These are phyloP conservation scores for Saxidomus purpurata DNA, from an alignment of 1,140 invertebrate species.

Conservation along the genomic window DNA sequence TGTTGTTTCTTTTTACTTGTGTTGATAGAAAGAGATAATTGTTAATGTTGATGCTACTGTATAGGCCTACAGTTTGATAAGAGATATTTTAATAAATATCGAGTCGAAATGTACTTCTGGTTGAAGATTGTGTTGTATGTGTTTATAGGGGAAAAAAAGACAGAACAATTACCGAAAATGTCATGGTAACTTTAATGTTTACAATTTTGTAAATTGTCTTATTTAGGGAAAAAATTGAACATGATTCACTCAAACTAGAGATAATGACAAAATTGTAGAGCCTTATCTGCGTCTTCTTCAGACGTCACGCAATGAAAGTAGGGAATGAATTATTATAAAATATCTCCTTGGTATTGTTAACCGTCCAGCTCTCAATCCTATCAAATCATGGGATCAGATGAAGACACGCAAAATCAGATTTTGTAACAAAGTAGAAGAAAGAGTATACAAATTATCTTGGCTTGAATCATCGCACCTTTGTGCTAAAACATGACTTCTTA, in stretches of 20 bases:
- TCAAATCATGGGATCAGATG: neutral
- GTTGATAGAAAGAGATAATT: too few species aligned
- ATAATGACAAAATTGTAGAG: neutral
- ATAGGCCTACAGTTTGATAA: too few species aligned
- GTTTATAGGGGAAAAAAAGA: too few species aligned
- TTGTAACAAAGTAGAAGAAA: conserved; percentile 3
- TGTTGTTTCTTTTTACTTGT: too few species aligned
- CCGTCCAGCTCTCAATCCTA: neutral
- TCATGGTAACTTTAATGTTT: neutral
- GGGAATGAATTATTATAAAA: neutral
- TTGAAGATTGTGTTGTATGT: too few species aligned
- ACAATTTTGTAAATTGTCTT: neutral
- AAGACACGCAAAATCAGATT: neutral
- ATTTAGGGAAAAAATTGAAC: too few species aligned
- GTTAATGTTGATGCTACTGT: too few species aligned
- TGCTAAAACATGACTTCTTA: neutral
- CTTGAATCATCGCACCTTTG: neutral
- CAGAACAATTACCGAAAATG: neutral
- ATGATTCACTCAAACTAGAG: neutral
- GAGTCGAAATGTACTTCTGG: too few species aligned
- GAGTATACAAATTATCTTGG: neutral
- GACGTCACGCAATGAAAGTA: conserved; percentile 1
- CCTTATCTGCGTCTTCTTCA: neutral
- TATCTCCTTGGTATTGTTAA: neutral
- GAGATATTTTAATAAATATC: too few species aligned